Evolutionary conservation across 2,888 invertebrate species (phyloP).

Genomic region (Drosophila pseudotakahashii): DNA sequence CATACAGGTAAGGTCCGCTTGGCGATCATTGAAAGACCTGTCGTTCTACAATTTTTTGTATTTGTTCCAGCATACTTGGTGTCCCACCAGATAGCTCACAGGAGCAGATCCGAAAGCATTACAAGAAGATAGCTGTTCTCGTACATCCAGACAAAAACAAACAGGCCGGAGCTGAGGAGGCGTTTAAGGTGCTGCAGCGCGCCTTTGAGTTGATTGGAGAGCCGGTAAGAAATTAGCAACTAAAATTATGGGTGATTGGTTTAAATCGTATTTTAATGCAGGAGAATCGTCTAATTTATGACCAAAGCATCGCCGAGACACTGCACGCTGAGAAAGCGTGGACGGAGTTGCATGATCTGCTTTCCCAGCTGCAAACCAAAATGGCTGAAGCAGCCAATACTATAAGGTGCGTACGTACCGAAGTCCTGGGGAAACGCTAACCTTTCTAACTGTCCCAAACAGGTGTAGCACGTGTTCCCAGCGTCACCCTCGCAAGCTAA

Average conservation of each 20-base stretch:
- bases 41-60: neutral
- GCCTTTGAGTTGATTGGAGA: constrained; percentile 98
- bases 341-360: constrained; percentile 93
- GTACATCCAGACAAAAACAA: constrained; percentile 98
- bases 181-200: constrained; percentile 97
- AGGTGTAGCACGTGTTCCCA: constrained; percentile 97
- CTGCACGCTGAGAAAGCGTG: constrained; percentile 94
- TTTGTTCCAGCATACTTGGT: constrained; percentile 90
- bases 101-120: constrained; percentile 97
- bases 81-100: constrained; percentile 94
- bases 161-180: constrained; percentile 97
- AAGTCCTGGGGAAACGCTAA: neutral
- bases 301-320: constrained; percentile 90
- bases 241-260: neutral
- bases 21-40: neutral
- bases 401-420: constrained; percentile 86
- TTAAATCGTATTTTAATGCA: constrained; percentile 76
- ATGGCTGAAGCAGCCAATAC: constrained; percentile 97
- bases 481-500: constrained; percentile 93
- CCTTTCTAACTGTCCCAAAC: constrained; percentile 3
- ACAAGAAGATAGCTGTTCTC: constrained; percentile 95
- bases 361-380: constrained; percentile 95
- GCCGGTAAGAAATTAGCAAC: constrained; percentile 86
- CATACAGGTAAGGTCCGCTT: constrained; percentile 89
- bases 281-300: constrained; percentile 91